These are phyloP conservation scores for Dunckerocampus dactyliophorus DNA, from an alignment of 2,113 vertebrate genomes.

Conservation along the genomic window DNA sequence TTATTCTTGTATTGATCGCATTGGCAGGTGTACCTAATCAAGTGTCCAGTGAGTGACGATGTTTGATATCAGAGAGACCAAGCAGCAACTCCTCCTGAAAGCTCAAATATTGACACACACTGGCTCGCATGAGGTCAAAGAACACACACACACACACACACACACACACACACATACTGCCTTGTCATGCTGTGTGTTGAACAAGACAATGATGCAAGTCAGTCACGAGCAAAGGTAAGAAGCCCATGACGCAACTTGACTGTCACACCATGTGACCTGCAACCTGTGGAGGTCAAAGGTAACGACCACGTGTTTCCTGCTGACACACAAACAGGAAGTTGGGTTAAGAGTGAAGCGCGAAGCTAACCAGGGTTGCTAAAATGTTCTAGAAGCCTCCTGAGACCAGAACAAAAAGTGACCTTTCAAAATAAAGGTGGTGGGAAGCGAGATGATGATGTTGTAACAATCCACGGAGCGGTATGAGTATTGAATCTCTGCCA, in stretches of 20 bases:
- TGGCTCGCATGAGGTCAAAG: slow-evolving; percentile 6
- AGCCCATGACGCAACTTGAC: neutral
- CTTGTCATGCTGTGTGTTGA: slow-evolving; percentile 23
- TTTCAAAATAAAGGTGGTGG: neutral
- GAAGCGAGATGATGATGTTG: neutral
- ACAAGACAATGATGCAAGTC: slow-evolving; percentile 34
- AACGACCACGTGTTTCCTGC: neutral
- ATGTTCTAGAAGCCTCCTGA: neutral
- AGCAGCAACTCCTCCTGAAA: neutral
- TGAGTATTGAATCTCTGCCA: too few relatives aligned
- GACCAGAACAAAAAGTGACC: neutral
- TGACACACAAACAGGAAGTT: slow-evolving; percentile 1
- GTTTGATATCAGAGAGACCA: neutral
- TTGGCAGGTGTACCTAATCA: too few relatives aligned
- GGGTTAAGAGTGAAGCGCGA: neutral
- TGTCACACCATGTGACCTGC: neutral
- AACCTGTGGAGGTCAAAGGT: slow-evolving; percentile 20
- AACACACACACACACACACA: neutral
- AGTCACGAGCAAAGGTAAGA: slow-evolving; percentile 14
- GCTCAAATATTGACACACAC: neutral
- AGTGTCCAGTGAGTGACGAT: neutral
- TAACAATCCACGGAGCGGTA: neutral
- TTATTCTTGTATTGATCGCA: too few relatives aligned
- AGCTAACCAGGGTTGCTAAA: neutral
- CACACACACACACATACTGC: neutral